phyloP scores from a whole-genome alignment of 2,113 vertebrate genomes.

The Pedionomus torquatus region DNA sequence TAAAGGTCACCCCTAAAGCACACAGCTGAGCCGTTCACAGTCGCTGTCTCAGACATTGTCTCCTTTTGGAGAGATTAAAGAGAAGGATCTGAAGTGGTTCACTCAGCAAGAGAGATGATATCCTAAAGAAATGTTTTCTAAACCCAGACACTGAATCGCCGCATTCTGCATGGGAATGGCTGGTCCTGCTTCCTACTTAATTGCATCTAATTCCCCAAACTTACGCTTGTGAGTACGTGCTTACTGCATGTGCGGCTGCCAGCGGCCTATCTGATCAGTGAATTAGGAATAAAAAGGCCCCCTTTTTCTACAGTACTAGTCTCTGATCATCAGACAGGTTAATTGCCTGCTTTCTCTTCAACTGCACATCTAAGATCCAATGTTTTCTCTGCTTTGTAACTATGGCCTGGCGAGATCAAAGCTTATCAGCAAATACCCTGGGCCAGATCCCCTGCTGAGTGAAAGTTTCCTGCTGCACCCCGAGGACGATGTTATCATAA shows the following conservation, averaged over 20 bases:
- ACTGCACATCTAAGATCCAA: not conserved
- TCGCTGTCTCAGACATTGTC: not conserved
- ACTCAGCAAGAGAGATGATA: too few species aligned
- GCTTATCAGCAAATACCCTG: not conserved
- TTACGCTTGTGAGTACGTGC: rapidly evolving
- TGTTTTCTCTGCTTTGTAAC: not conserved
- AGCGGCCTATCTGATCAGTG: not conserved
- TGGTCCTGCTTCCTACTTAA: not conserved
- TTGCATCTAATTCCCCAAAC: not conserved
- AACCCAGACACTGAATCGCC: not conserved
- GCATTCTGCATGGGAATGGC: not conserved
- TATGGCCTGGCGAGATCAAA: not conserved
- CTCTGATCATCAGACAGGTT: not conserved
- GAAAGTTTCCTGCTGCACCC: not conserved
- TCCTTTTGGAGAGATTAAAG: not conserved
- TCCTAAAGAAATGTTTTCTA: not conserved
- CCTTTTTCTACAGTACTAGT: not conserved
- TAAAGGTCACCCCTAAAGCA: not conserved
- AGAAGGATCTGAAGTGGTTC: not conserved
- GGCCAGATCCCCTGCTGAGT: not conserved
- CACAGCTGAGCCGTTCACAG: not conserved
- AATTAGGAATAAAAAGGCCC: not conserved
- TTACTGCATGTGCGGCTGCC: not conserved
- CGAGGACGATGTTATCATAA: rapidly evolving
- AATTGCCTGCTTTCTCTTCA: not conserved